A percentile compares a stretch with the other conserved stretches of the same genome.
Conservation (phyloP, 2,797 vertebrate species). For the Anolis apletophallus region DNA sequence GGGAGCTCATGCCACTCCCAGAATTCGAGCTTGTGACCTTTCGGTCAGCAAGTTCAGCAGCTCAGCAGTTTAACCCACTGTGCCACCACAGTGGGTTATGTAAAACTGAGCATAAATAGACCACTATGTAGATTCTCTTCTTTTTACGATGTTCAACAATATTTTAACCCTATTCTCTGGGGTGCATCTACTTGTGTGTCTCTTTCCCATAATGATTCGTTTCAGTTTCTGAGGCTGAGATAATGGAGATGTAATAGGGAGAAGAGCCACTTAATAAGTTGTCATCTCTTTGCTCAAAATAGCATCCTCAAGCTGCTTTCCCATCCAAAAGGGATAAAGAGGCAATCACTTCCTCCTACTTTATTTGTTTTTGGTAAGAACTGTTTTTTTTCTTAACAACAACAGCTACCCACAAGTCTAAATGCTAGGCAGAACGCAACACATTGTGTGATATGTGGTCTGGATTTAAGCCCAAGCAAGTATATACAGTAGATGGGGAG, state of each 20-base stretch:
- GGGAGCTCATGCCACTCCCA: too few relatives aligned
- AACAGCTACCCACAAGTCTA: background rate
- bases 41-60: too few relatives aligned
- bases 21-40: too few relatives aligned
- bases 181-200: background rate
- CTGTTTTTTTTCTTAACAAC: too few relatives aligned
- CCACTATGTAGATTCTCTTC: background rate
- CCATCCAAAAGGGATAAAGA: background rate
- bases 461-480: background rate
- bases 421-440: background rate
- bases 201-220: background rate
- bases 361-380: background rate
- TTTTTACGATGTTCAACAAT: constrained; percentile 10
- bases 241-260: background rate
- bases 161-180: background rate
- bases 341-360: too few relatives aligned
- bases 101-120: background rate
- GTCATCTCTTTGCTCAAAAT: background rate
- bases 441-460: background rate
- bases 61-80: too few relatives aligned
- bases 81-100: too few relatives aligned
- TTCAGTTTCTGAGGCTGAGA: background rate
- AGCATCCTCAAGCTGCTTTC: background rate
- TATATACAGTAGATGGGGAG: background rate
- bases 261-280: background rate